phyloP scores from a whole-genome alignment of 2,797 vertebrate species.

The Tympanoctomys barrerae region DNA sequence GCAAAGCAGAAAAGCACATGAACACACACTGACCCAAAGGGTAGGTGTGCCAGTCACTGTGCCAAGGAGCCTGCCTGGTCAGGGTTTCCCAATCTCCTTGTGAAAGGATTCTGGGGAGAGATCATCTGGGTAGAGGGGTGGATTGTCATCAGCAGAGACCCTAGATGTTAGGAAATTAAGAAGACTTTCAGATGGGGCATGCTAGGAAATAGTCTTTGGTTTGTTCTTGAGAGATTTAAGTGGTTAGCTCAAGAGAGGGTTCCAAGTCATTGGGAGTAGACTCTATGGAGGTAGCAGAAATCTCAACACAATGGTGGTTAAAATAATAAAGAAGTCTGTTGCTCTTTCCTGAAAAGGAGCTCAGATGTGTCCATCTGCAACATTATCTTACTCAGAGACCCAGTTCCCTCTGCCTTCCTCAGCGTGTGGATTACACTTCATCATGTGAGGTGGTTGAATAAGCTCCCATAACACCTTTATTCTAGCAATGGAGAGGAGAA shows the following conservation, averaged over 20 bases:
- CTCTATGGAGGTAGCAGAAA: not conserved
- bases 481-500: not conserved
- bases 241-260: not conserved
- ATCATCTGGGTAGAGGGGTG: not conserved
- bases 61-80: not conserved
- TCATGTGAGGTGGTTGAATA: not conserved
- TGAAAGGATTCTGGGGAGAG: not conserved
- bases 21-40: not conserved
- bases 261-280: not conserved
- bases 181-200: not conserved
- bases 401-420: not conserved
- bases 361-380: not conserved
- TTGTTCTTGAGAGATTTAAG: conserved; percentile 12
- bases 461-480: conserved; percentile 5
- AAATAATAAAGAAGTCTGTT: not conserved
- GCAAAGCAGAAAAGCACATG: conserved; percentile 11
- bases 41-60: not conserved
- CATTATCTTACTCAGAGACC: not conserved
- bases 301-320: not conserved
- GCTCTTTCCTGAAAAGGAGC: conserved; percentile 22
- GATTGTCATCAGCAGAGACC: not conserved
- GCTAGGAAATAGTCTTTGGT: not conserved
- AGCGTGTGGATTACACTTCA: not conserved
- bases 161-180: not conserved
- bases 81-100: not conserved